phyloP scores from a whole-genome alignment of 2,888 invertebrate genomes.

The Conops quadrifasciatus region DNA sequence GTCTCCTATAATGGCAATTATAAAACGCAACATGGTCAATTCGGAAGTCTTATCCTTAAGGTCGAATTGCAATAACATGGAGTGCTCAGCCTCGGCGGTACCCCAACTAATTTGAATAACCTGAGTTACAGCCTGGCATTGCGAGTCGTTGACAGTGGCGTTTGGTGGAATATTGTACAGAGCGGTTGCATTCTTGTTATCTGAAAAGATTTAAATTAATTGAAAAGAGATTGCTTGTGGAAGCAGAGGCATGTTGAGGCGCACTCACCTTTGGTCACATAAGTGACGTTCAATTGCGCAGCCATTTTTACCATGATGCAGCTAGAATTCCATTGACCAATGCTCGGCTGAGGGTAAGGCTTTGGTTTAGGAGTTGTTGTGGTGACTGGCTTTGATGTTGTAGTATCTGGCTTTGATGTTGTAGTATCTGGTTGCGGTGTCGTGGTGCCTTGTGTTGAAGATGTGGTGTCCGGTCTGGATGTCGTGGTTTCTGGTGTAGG shows the following conservation, averaged over 20 bases:
- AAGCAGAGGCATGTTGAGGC: too few relatives aligned
- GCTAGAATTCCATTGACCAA: constrained; percentile 70
- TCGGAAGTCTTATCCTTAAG: constrained; percentile 61
- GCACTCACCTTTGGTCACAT: constrained; percentile 56
- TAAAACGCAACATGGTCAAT: constrained; percentile 53
- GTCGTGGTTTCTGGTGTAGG: constrained; percentile 28
- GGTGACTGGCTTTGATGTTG: constrained; percentile 57
- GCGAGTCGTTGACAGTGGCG: constrained; percentile 60
- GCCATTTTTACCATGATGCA: constrained; percentile 76
- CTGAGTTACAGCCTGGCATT: constrained; percentile 64
- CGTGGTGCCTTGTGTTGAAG: background rate
- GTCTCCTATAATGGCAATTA: constrained; percentile 53
- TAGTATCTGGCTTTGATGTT: constrained; percentile 36
- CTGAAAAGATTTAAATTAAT: constrained; percentile 41
- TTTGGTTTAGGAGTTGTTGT: constrained; percentile 56
- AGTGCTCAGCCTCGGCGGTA: constrained; percentile 44
- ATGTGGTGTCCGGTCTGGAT: constrained; percentile 26
- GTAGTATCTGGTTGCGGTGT: constrained; percentile 36
- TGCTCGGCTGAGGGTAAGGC: constrained; percentile 58
- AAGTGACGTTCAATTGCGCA: constrained; percentile 71
- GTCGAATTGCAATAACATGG: constrained; percentile 64
- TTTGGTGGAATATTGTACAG: constrained; percentile 66
- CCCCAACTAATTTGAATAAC: constrained; percentile 64
- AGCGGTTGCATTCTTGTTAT: constrained; percentile 55
- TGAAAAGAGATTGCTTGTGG: too few relatives aligned